These are phyloP conservation scores for Hydriomena furcata DNA, from an alignment of 2,888 invertebrate species.

Conservation along the genomic window DNA sequence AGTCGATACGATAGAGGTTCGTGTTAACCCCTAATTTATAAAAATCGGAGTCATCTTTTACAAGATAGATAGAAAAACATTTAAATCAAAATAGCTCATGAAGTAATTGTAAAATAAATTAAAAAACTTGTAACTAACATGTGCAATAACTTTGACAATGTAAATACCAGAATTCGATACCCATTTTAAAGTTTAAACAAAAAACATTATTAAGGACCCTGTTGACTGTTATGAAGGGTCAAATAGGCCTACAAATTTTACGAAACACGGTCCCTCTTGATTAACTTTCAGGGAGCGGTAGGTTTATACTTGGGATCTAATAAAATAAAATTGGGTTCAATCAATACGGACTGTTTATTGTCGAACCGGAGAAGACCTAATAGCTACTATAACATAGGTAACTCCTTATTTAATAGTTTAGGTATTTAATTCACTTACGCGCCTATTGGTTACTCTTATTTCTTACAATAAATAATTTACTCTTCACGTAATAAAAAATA, in stretches of 20 bases:
- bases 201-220: conserved; percentile 55
- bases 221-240: conserved; percentile 69
- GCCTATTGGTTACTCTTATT: too few species aligned
- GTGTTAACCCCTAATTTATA: too few species aligned
- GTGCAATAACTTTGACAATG: conserved; percentile 28
- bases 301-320: conserved; percentile 49
- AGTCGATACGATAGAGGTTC: too few species aligned
- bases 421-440: too few species aligned
- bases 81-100: too few species aligned
- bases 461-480: too few species aligned
- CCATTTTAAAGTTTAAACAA: conserved; percentile 59
- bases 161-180: conserved; percentile 32
- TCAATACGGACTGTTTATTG: conserved; percentile 46
- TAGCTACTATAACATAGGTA: too few species aligned
- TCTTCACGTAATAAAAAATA: too few species aligned
- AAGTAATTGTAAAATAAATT: conserved; percentile 13
- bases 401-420: too few species aligned
- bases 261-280: conserved; percentile 67
- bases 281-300: conserved; percentile 62
- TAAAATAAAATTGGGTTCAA: conserved; percentile 64
- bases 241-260: conserved; percentile 69
- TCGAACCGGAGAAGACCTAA: conserved; percentile 15
- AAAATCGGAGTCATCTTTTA: too few species aligned
- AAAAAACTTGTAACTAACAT: conserved; percentile 27
- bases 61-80: too few species aligned